Base-by-base conservation (phyloP, 2,113 vertebrate species). In the Aegotheles bennettii region DNA sequence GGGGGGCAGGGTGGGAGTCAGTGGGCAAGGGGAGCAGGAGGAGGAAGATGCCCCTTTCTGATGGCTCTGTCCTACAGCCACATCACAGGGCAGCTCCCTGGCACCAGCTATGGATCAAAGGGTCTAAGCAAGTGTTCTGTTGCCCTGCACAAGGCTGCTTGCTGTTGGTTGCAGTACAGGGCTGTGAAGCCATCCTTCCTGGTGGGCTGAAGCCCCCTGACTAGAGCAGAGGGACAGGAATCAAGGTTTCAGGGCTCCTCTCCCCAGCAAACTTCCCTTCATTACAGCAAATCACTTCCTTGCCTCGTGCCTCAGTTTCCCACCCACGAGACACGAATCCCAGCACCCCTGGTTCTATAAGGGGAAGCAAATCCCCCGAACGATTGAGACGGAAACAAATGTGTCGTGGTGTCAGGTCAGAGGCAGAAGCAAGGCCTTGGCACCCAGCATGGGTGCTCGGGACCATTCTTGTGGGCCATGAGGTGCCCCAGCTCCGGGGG, bases 31-130 rank as follows among this genome's bases (percentile, higher is more conserved):
- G 33, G 13, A 51, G 11, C 16, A n/a, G 20, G 25, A 48, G 5
- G 54, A 50, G 29, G 21, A 28, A 28, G 8, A 16, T 36, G 20
- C 3, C 13, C 11, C 26, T 90, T 63, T 23, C 21, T 14, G 11
- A 26, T 35, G 14, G 11, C 31, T 63, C 40, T 60, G 51, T 18
- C 75, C 45, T 36, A 8, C 28, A 68, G 48, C 20, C 67, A 33
- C 61, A 8, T 6, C 68, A 4, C 3, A 29, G 61, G 59, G 29
- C n/a, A 82, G 11, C 33, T 76, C 40, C 40, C 43, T 60, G 40
- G 16, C 10, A 4, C 0, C 2, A 35, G 14, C 15, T 56, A 10
- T 16, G 0, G 0, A 5, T 5, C 1, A 2, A 47, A 35, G 38
- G 23, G 9, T 14, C 21, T 9, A 10, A 67, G 24, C 7, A 16